Base-by-base conservation (phyloP, 1,140 invertebrate species). In the Cardiocondyla obscurior region DNA sequence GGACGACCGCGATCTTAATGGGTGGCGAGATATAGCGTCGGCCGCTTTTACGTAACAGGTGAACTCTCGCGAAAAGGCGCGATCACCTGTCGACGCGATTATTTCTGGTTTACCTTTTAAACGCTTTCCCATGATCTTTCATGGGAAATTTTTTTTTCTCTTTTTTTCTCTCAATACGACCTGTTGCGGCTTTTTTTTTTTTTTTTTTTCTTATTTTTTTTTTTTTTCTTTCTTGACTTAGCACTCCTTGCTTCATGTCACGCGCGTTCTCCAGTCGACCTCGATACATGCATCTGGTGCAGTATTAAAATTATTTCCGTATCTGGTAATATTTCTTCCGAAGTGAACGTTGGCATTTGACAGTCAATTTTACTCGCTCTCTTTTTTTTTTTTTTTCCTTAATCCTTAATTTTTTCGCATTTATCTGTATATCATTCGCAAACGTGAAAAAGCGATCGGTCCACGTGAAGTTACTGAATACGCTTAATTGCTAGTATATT, bases 261-360 rank as follows among this genome's bases (percentile, higher is more conserved):
- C 6, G 67, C 7, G 67, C 30, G 28, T 64, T 64, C 42, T 51
- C 42, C 30, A 19, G 14, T 25, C 36, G 42, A 76, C 58, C 57
- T 76, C 58, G 57, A 51, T 19, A 44, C 22, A 58, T 49, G 28
- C 49, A 76, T 76, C 72, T 25, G 39, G n/a, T 62, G 42, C 19
- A 39, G 12, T 33, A 62, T 25, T 10, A 14, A 19, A 53, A 14
- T 12, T 53, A 72, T 76, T 64, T 64, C 57, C 73, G 58, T 49
- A 19, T 76, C 58, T 76, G 30, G 12, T 14, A 49, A 64, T 76
- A 64, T 49, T 76, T 49, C 64, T 64, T n/a, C 22, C 28, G 19
- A 39, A 14, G 72, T 64, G 57, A 64, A 64, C 19, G 58, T 39
- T 4, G 12, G 10, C 58, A 16, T 42, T 49, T 64, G 22, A 19